Base-by-base conservation (phyloP, 2,888 invertebrate species). In the Himalopsyche japonica region DNA sequence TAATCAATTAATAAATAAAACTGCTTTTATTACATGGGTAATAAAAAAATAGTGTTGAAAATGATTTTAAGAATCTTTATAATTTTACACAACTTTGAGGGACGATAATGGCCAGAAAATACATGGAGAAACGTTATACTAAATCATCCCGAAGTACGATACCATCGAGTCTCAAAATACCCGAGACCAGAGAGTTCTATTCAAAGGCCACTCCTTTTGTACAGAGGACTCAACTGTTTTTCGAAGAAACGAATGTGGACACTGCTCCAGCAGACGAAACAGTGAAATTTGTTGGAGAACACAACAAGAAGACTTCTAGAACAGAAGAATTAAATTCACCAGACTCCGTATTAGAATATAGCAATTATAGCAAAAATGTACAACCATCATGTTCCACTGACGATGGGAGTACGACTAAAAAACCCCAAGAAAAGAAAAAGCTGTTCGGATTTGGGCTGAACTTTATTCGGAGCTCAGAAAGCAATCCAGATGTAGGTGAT, bases 121-220 rank as follows among this genome's bases (percentile, higher is more conserved):
- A 92, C 90, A 92, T 92, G 92, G 92, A 92, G 91, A 91, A 91
- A 87, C 90, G 91, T 87, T 91, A 92, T 87, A 90, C 92, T 5
- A 92, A 92, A 87, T 89, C 92, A 7, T 91, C 91, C 76, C 91
- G 87, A 20, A 92, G 91, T 2, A 92, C 92, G 3, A 92, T 92
- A 88, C 92, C 92, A 37, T 88, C 91, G 76, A 91, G 90, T 87
- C 92, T 92, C 87, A 92, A 92, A 89, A 89, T 92, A 7, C 92
- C 92, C 1, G 92, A 92, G 87, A 90, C 91, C 0, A 90, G 89
- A 87, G 92, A 92, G 88, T 92, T 92, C 86, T 92, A 92, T 87
- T 92, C 91, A 87, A 92, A 92, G 88, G 92, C 92, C 0, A 92
- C 92, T 43, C 92, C 92, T 32, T 92, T 92, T 84, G 92, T 92